Conservation (phyloP, 1,140 invertebrate genomes). For the Drosophila mayri region DNA sequence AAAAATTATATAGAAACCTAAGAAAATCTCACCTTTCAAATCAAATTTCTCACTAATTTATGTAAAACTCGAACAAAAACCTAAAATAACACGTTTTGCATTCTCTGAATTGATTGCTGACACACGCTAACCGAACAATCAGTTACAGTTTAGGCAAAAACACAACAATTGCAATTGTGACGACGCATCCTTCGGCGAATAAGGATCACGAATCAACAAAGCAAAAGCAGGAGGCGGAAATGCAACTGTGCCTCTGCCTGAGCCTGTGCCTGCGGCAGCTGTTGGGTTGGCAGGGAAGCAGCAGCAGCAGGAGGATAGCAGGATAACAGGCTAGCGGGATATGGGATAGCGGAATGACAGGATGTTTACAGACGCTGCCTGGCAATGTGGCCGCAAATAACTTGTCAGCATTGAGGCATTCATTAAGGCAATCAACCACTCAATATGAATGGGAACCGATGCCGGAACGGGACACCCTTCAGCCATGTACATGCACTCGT, state of each 20-base stretch:
- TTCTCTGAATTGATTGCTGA: constrained; percentile 6
- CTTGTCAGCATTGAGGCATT: constrained; percentile 66
- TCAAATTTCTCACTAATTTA: neutral
- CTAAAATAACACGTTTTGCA: neutral
- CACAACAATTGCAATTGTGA: constrained; percentile 13
- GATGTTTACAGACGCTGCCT: constrained; percentile 38
- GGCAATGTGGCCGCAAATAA: constrained; percentile 56
- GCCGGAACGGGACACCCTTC: constrained; percentile 12
- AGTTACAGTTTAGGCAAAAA: constrained; percentile 9
- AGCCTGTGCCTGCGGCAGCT: constrained; percentile 31
- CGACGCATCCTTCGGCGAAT: constrained; percentile 26
- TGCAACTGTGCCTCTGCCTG: constrained; percentile 20
- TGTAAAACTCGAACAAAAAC: neutral
- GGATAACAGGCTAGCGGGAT: constrained; percentile 2
- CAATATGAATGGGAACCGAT: constrained; percentile 36
- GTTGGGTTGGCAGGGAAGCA: constrained; percentile 2
- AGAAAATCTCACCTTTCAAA: neutral
- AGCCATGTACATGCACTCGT: neutral
- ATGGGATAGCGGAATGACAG: constrained; percentile 13
- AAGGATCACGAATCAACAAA: constrained; percentile 13
- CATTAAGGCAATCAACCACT: constrained; percentile 67
- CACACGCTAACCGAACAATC: constrained; percentile 14
- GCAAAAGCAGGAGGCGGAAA: constrained; percentile 4
- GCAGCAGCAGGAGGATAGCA: neutral
- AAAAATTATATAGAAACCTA: neutral